phyloP scores from a whole-genome alignment of 2,113 vertebrate species.

The Centropus unirufus region DNA sequence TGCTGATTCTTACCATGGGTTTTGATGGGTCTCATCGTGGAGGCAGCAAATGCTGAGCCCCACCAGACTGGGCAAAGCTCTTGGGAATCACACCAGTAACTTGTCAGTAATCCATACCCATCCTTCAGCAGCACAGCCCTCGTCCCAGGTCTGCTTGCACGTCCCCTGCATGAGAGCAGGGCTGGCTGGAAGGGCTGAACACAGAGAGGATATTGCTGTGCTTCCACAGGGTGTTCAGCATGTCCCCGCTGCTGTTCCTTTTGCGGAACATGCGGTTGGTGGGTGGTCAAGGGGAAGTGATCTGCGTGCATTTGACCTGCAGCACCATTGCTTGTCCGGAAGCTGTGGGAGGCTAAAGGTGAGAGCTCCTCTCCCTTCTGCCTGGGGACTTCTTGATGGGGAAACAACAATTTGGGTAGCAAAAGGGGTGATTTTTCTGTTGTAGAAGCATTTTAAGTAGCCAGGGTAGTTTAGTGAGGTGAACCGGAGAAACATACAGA shows the following conservation, averaged over 20 bases:
- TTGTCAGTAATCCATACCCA: not conserved
- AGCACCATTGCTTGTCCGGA: fast-evolving
- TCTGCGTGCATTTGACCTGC: fast-evolving
- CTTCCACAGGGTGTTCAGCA: fast-evolving
- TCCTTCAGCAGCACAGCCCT: not conserved
- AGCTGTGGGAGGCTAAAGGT: not conserved
- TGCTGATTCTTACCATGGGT: fast-evolving
- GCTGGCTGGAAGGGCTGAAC: not conserved
- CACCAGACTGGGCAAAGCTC: fast-evolving
- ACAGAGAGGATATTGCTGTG: fast-evolving
- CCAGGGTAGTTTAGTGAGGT: not conserved
- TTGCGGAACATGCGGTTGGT: not conserved
- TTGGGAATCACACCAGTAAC: not conserved
- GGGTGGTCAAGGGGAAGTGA: not conserved
- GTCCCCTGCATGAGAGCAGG: not conserved
- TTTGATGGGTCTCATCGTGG: not conserved
- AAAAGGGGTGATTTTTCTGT: not conserved
- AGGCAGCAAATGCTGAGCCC: not conserved
- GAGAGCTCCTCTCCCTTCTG: not conserved
- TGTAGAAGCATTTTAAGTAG: not conserved
- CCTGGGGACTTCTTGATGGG: not conserved
- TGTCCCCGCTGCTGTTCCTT: not conserved
- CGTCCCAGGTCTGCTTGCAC: not conserved
- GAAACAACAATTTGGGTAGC: fast-evolving
- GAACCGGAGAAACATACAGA: conserved; percentile 3